Percentiles rank a stretch among this genome's conserved stretches.
Conservation (phyloP, 2,113 vertebrate genomes). For the Scomber colias region DNA sequence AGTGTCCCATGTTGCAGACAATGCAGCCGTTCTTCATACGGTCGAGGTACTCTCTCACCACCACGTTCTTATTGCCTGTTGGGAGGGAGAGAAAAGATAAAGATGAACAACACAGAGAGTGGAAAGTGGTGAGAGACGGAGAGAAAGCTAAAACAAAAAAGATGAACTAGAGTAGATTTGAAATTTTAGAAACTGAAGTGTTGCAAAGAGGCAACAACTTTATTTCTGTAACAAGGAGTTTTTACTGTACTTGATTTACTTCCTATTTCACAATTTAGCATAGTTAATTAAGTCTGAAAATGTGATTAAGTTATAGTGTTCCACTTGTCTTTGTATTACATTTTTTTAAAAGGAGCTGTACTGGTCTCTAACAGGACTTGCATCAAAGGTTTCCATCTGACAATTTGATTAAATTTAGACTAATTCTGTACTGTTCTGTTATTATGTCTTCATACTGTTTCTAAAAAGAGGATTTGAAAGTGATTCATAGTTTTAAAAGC, state of each 20-base stretch:
- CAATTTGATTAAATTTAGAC: no score
- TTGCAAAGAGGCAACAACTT: no score
- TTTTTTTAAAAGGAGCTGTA: not conserved
- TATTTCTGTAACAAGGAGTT: no score
- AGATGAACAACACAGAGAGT: not conserved
- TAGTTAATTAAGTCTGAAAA: slow-evolving; percentile 24
- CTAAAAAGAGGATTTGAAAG: not conserved
- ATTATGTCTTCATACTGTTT: no score
- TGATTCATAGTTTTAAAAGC: no score
- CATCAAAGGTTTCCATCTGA: no score
- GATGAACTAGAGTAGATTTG: no score
- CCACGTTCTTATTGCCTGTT: slow-evolving; percentile 98
- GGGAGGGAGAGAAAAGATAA: not conserved
- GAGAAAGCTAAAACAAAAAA: not conserved
- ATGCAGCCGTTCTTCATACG: slow-evolving; percentile 99
- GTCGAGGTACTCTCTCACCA: slow-evolving; percentile 95
- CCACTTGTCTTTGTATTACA: not conserved
- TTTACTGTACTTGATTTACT: slow-evolving; percentile 1
- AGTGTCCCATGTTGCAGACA: slow-evolving; percentile 99
- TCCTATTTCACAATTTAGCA: not conserved
- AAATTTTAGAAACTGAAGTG: not conserved
- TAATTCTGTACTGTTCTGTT: no score
- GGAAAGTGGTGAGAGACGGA: not conserved
- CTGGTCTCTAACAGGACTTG: not conserved
- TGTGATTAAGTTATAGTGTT: not conserved